Percentiles rank a stretch among this genome's conserved stretches.
phyloP scores from a whole-genome alignment of 2,113 vertebrate species.

The Ciconia maguari region DNA sequence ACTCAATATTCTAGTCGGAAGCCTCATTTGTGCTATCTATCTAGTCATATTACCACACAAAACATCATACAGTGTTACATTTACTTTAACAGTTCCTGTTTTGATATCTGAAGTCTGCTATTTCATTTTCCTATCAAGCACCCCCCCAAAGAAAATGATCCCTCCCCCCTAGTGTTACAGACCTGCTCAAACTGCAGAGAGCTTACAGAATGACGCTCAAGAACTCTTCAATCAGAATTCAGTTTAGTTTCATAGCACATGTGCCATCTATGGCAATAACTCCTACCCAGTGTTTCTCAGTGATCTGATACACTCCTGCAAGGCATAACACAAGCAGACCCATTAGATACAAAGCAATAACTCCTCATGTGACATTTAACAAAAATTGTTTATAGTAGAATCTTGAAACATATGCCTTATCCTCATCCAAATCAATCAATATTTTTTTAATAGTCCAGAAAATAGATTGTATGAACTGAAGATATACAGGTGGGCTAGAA shows the following conservation, averaged over 20 bases:
- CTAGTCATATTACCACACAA: neutral
- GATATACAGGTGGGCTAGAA: neutral
- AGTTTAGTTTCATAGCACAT: neutral
- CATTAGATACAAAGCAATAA: neutral
- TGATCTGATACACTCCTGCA: neutral
- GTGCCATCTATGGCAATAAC: neutral
- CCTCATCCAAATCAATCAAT: neutral
- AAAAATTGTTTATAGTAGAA: neutral
- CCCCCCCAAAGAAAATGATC: neutral
- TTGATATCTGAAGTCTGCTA: neutral
- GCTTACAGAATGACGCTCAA: neutral
- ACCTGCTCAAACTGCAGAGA: neutral
- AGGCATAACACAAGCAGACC: neutral
- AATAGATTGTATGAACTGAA: neutral
- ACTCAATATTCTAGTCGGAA: neutral
- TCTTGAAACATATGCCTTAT: neutral
- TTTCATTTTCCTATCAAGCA: neutral
- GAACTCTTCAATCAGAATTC: neutral
- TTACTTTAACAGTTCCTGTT: neutral
- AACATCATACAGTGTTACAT: neutral
- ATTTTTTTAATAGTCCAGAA: neutral
- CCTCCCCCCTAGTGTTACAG: fast-evolving
- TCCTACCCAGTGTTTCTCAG: neutral
- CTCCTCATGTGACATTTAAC: neutral
- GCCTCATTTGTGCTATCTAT: neutral